Evolutionary conservation across 2,888 invertebrate genomes (phyloP).

Genomic region (Amblyjoppa fuscipennis): DNA sequence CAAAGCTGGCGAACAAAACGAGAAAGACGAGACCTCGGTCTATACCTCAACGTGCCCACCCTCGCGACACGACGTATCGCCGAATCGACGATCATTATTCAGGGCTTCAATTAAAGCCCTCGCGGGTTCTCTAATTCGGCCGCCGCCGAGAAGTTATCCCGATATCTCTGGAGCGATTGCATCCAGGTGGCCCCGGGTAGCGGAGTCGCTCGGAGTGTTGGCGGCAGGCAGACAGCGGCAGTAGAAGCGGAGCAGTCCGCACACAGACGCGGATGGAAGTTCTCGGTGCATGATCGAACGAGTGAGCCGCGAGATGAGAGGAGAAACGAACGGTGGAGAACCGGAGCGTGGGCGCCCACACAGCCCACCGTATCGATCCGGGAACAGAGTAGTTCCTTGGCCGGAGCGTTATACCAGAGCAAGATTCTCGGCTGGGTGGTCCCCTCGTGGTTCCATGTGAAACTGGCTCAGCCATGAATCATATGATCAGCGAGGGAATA

Average conservation of each 20-base stretch:
- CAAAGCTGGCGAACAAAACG: conserved; percentile 2
- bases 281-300: conserved; percentile 76
- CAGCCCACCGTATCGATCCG: conserved; percentile 80
- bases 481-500: conserved; percentile 76
- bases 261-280: conserved; percentile 64
- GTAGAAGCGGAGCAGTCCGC: conserved; percentile 20
- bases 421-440: conserved; percentile 81
- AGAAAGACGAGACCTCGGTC: neutral
- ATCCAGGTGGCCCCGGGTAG: conserved; percentile 78
- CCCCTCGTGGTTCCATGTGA: conserved; percentile 70
- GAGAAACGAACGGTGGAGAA: conserved; percentile 60
- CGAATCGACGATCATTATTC: conserved; percentile 84
- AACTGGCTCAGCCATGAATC: conserved; percentile 81
- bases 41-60: conserved; percentile 66
- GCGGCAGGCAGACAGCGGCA: conserved; percentile 48
- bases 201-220: conserved; percentile 50
- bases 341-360: conserved; percentile 79
- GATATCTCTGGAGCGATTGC: conserved; percentile 82
- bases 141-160: conserved; percentile 80
- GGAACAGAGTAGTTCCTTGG: conserved; percentile 76
- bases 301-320: conserved; percentile 61
- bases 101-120: conserved; percentile 84
- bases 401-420: conserved; percentile 52
- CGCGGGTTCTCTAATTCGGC: conserved; percentile 82
- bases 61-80: conserved; percentile 78